phyloP scores from a whole-genome alignment of 2,797 vertebrate species.

The Hemibagrus guttatus region DNA sequence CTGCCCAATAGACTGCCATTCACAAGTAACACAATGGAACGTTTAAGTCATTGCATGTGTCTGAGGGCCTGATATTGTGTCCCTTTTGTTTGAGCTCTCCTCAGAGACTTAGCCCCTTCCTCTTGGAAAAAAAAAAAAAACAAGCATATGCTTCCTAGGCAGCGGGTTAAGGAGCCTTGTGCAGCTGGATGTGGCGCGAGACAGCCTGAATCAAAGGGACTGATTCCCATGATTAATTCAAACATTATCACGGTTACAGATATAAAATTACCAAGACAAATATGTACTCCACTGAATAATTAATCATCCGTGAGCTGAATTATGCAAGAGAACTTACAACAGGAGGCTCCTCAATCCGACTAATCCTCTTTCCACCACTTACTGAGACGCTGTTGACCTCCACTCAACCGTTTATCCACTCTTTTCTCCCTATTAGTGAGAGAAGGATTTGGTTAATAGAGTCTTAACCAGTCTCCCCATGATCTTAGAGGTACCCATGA shows the following conservation, averaged over 20 bases:
- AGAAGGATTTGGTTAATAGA: slow-evolving; percentile 62
- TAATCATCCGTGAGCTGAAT: slow-evolving; percentile 77
- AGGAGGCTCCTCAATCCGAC: slow-evolving; percentile 63
- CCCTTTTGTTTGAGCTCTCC: slow-evolving; percentile 85
- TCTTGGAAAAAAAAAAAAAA: slow-evolving; percentile 62
- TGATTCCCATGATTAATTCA: slow-evolving; percentile 86
- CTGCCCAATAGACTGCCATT: slow-evolving; percentile 89
- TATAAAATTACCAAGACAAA: slow-evolving; percentile 82
- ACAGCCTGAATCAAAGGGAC: slow-evolving; percentile 72
- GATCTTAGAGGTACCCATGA: not conserved
- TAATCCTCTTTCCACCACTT: slow-evolving; percentile 71
- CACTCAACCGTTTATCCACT: slow-evolving; percentile 53
- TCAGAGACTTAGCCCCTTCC: slow-evolving; percentile 74
- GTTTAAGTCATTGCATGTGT: slow-evolving; percentile 92
- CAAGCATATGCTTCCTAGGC: slow-evolving; percentile 90
- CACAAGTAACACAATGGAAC: slow-evolving; percentile 94
- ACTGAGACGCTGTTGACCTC: slow-evolving; percentile 65
- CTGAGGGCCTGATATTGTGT: slow-evolving; percentile 83
- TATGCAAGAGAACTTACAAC: slow-evolving; percentile 75
- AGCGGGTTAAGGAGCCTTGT: slow-evolving; percentile 79
- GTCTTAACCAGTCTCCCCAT: slow-evolving; percentile 49
- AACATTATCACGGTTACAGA: slow-evolving; percentile 74
- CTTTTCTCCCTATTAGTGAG: slow-evolving; percentile 63
- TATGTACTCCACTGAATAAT: slow-evolving; percentile 77
- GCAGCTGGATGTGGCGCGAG: slow-evolving; percentile 82